phyloP scores from a whole-genome alignment of 2,113 vertebrate genomes.

The Geothlypis trichas region DNA sequence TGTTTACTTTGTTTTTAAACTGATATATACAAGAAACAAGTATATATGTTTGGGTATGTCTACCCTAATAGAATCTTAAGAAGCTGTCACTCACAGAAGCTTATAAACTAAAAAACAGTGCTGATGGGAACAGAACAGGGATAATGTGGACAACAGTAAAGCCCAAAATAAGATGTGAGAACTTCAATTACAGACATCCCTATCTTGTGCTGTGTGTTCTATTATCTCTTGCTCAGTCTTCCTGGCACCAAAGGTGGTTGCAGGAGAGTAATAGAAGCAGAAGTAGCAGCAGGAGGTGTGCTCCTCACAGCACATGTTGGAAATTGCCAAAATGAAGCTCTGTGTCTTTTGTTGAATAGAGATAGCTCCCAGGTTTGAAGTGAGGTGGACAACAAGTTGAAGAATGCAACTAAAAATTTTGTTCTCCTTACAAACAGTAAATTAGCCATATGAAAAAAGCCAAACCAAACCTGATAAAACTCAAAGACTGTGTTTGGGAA shows the following conservation, averaged over 20 bases:
- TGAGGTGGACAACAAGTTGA: neutral
- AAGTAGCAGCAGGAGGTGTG: neutral
- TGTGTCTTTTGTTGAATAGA: neutral
- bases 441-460: neutral
- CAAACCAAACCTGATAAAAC: neutral
- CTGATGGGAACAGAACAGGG: neutral
- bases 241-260: neutral
- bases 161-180: neutral
- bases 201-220: neutral
- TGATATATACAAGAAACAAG: neutral
- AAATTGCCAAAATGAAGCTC: neutral
- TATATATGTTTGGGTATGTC: neutral
- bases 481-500: neutral
- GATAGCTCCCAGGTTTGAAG: neutral
- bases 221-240: neutral
- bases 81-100: neutral
- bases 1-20: neutral
- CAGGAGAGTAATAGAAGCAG: neutral
- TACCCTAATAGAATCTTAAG: neutral
- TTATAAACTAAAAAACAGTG: neutral
- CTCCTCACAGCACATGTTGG: neutral
- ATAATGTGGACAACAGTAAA: neutral
- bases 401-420: neutral
- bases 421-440: neutral
- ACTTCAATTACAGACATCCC: neutral